Evolutionary conservation across 2,797 vertebrate genomes (phyloP).

Genomic region (Fistularia commersonii): DNA sequence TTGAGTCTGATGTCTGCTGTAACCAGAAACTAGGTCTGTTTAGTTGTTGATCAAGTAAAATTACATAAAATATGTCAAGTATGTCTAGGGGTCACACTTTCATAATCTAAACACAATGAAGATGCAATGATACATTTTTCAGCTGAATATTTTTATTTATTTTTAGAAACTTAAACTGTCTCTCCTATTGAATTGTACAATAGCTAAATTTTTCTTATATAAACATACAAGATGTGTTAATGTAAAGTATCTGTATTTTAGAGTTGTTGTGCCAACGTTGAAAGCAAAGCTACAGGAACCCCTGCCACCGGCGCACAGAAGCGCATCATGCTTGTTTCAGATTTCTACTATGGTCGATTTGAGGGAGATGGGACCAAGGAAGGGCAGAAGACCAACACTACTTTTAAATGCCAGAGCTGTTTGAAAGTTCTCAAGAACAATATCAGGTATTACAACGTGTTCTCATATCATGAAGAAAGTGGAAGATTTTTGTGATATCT

Average conservation of each 20-base stretch:
- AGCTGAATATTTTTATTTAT: too few species aligned
- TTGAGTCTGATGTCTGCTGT: too few species aligned
- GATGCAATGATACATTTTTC: too few species aligned
- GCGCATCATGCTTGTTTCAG: conserved; percentile 95
- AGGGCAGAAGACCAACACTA: conserved; percentile 83
- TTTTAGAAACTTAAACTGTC: too few species aligned
- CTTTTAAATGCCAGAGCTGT: conserved; percentile 97
- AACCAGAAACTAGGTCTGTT: too few species aligned
- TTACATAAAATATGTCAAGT: too few species aligned
- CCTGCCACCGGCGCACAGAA: conserved; percentile 68
- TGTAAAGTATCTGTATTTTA: conserved; percentile 52
- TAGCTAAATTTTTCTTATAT: too few species aligned
- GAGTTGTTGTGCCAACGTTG: conserved; percentile 81
- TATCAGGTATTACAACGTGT: conserved; percentile 80
- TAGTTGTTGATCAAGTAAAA: too few species aligned
- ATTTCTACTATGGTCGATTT: conserved; percentile 93
- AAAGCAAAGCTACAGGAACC: conserved; percentile 60
- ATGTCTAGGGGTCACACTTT: too few species aligned
- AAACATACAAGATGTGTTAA: not conserved
- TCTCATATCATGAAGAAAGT: not conserved
- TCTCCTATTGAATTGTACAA: too few species aligned
- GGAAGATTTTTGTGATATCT: too few species aligned
- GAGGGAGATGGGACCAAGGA: conserved; percentile 80
- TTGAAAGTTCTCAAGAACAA: conserved; percentile 97
- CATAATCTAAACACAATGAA: too few species aligned